phyloP scores from a whole-genome alignment of 2,797 vertebrate species.

The Oceanodroma leucorhoa region DNA sequence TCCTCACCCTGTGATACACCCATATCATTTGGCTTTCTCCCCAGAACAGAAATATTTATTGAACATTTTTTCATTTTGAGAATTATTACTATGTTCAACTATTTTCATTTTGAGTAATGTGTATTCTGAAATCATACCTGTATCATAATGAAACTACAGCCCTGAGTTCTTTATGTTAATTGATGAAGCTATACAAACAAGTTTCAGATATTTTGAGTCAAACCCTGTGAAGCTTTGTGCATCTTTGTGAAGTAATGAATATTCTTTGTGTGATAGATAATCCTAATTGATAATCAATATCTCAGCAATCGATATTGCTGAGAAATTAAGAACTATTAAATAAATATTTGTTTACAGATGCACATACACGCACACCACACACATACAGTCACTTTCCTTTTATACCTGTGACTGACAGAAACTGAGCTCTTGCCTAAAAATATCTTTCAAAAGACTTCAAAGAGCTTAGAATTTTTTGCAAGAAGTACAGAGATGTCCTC shows the following conservation, averaged over 20 bases:
- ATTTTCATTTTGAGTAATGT: background rate
- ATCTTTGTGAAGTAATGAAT: background rate
- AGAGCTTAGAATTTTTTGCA: background rate
- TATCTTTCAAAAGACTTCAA: conserved; percentile 22
- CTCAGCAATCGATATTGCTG: background rate
- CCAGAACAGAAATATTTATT: background rate
- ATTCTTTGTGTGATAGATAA: background rate
- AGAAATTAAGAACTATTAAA: background rate
- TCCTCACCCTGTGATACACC: background rate
- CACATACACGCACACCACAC: background rate
- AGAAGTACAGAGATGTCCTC: background rate
- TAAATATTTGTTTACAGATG: background rate
- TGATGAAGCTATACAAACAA: background rate
- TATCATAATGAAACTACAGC: background rate
- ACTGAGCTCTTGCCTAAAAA: background rate
- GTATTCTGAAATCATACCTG: background rate
- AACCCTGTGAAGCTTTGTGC: background rate
- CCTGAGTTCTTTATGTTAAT: background rate
- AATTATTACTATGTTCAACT: background rate
- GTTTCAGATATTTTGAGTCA: background rate
- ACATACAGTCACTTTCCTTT: background rate
- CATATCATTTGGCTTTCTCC: background rate
- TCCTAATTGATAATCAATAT: background rate
- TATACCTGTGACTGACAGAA: background rate
- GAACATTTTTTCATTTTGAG: background rate